Conservation (phyloP, 2,888 invertebrate species). For the Athalia rosae region DNA sequence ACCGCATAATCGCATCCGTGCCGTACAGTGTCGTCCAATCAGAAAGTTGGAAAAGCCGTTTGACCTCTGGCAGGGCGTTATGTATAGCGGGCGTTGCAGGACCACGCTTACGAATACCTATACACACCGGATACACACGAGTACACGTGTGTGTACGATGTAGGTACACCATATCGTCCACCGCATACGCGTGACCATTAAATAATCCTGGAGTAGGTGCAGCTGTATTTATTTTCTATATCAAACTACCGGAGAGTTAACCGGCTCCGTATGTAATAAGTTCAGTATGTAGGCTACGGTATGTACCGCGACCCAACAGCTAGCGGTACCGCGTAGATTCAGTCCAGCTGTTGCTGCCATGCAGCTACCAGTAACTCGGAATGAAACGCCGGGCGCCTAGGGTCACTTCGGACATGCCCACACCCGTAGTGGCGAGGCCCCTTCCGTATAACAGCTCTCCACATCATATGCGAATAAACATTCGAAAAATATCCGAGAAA, state of each 20-base stretch:
- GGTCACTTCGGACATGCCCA: slow-evolving; percentile 66
- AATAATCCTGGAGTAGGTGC: slow-evolving; percentile 18
- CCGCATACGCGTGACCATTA: slow-evolving; percentile 2
- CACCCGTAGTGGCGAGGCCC: slow-evolving; percentile 33
- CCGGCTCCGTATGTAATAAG: neutral
- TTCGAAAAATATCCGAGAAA: no score
- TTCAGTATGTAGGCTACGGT: slow-evolving; percentile 28
- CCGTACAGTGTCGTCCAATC: slow-evolving; percentile 18
- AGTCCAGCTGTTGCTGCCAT: slow-evolving; percentile 50
- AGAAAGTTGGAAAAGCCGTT: slow-evolving; percentile 39
- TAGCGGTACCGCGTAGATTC: slow-evolving; percentile 66
- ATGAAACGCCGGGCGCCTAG: slow-evolving; percentile 58
- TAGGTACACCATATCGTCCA: no score
- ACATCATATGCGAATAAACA: neutral
- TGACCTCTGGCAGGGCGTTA: slow-evolving; percentile 18
- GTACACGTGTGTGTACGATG: neutral
- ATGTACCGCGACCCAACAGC: slow-evolving; percentile 43
- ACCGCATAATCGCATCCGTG: no score
- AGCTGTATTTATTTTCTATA: no score
- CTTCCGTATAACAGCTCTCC: neutral
- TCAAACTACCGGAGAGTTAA: no score
- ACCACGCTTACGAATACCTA: no score
- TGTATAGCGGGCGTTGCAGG: slow-evolving; percentile 24
- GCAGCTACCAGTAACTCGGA: no score
- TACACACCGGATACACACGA: neutral